Base-by-base conservation (phyloP, 2,797 vertebrate species). In the Erpetoichthys calabaricus region DNA sequence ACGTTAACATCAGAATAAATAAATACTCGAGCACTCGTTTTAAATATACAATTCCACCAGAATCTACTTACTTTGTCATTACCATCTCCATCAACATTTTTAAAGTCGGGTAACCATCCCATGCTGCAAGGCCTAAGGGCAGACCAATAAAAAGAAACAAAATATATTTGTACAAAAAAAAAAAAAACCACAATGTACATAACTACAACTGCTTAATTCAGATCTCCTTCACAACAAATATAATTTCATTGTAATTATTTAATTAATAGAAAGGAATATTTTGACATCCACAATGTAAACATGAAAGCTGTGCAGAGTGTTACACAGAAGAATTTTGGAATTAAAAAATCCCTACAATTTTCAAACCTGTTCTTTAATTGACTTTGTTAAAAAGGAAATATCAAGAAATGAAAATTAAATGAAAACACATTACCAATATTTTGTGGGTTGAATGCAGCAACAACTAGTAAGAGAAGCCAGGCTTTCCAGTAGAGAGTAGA, bases 71-170 rank as follows among this genome's bases (percentile, higher is more conserved):
- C 96, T 99, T 98, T 54, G 96, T 99, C 95, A 99, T 99, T 62
- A 94, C 96, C 95, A 99, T 98, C 73, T 99, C 96, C 96, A 99
- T 99, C n/a, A 99, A 91, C 96, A 99, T 99, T 81, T 98, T 99
- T 7, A 99, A 75, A 0, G 94, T 94, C 2, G 95, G 94, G 66
- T 98, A 97, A 52, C 94, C 91, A 56, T 99, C 94, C 96, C 96
- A 99, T 0, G 96, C 94, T 47, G 93, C 87, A 73, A 95, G 68
- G 61, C 96, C 96, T 98, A 59, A 45, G 70, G 53, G 10, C 4
- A 3, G 8, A 25, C 1, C 25, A 25, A 25, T 25, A 25, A 25
- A 25, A 25, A 25, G 25, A 25, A 25, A 25, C 47, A 50, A 10
- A 42, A 49, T 50, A 41, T 10, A 51, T 41, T 47, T 47, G 25